Conservation (phyloP, 2,797 vertebrate genomes). For the Sternotherus odoratus region DNA sequence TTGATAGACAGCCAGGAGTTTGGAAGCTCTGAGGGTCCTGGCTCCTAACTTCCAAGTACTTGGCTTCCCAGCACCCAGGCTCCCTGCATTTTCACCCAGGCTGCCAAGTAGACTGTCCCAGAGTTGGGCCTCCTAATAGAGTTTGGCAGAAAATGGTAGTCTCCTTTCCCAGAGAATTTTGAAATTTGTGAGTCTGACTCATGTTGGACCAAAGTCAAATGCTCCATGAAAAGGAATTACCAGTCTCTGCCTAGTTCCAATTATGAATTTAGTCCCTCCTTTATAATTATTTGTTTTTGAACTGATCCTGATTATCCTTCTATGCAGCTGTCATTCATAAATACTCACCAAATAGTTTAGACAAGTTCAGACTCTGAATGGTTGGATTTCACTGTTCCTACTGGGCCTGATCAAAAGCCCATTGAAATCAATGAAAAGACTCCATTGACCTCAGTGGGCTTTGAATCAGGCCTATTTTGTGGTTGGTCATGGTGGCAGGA, state of each 20-base stretch:
- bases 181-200: constrained; percentile 35
- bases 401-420: not conserved
- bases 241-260: constrained; percentile 33
- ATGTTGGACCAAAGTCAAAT: constrained; percentile 54
- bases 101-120: constrained; percentile 66
- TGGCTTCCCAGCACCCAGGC: not conserved
- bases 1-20: not conserved
- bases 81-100: constrained; percentile 31
- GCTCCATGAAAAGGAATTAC: constrained; percentile 53
- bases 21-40: constrained; percentile 45
- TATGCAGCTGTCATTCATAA: not conserved
- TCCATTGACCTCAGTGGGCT: too few relatives aligned
- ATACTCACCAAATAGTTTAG: not conserved
- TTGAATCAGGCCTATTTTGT: not conserved
- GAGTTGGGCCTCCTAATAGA: not conserved
- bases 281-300: constrained; percentile 6
- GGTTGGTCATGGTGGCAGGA: not conserved
- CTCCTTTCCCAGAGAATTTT: constrained; percentile 58
- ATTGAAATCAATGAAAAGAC: not conserved
- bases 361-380: not conserved
- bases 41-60: constrained; percentile 28
- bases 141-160: constrained; percentile 65
- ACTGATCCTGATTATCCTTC: not conserved
- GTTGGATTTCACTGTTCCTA: not conserved
- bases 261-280: constrained; percentile 18